phyloP scores from a whole-genome alignment of 2,888 invertebrate species.

The Tyria jacobaeae region DNA sequence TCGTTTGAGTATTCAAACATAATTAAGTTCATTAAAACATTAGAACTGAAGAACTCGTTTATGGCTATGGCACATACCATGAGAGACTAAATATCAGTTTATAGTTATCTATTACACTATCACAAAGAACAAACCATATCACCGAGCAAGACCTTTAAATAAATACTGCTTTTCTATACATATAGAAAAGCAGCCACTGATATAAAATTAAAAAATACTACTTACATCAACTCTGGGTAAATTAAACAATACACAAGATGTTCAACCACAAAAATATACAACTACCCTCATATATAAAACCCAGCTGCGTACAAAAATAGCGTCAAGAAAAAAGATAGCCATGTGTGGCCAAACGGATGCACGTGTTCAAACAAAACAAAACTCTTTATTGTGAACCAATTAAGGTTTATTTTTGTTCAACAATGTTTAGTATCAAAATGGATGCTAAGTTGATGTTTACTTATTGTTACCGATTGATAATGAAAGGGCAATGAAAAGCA shows the following conservation, averaged over 20 bases:
- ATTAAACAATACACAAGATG: constrained; percentile 29
- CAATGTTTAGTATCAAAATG: constrained; percentile 48
- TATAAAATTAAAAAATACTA: constrained; percentile 30
- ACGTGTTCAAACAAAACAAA: constrained; percentile 46
- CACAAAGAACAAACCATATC: constrained; percentile 43
- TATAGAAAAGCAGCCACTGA: constrained; percentile 23
- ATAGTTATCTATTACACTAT: constrained; percentile 13
- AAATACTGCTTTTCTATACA: constrained; percentile 30
- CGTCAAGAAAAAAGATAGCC: constrained; percentile 60
- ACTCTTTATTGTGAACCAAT: constrained; percentile 37
- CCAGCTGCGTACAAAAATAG: constrained; percentile 71
- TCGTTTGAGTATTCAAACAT: background rate
- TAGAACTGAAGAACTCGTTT: too few relatives aligned
- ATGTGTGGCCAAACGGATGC: constrained; percentile 61
- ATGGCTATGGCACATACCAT: constrained; percentile 3
- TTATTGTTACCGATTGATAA: constrained; percentile 48
- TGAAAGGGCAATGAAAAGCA: constrained; percentile 47
- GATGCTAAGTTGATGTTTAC: constrained; percentile 50
- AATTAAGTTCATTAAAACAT: too few relatives aligned
- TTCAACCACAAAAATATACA: constrained; percentile 41
- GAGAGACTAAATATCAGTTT: constrained; percentile 13
- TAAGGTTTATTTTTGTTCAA: constrained; percentile 45
- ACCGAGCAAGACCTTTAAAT: constrained; percentile 27
- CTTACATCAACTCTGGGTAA: constrained; percentile 32
- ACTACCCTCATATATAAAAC: constrained; percentile 61